Evolutionary conservation across 1,140 invertebrate species (phyloP), one percentile per base, ranked within the genome.

Genomic region (Bursaphelenchus mucronatus): DNA sequence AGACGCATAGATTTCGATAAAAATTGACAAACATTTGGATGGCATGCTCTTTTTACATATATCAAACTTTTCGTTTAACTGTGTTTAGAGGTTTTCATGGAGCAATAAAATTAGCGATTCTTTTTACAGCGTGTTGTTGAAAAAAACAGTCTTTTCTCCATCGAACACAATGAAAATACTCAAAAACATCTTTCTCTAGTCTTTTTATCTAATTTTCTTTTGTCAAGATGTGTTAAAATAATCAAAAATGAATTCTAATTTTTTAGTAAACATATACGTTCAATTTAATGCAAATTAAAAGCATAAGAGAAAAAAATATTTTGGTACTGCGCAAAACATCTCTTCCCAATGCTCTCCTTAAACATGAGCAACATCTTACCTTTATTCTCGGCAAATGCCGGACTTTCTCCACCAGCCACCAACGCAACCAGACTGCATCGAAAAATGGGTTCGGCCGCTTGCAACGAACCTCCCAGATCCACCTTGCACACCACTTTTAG

Each of bases 371-470:
- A 30, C 30, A 5, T 5, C 11, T 66, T 82, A 89, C 88, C 88
- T 88, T 90, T 90, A 80, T 96, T 94, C 52, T 89, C 87, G 19
- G 93, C 91, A 85, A 93, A 96, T 71, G 92, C 87, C 6, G 93
- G 92, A 61, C 89, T 88, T 67, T 87, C 86, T 53, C 94, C 93
- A 69, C 92, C 93, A 52, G 94, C 94, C 61, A 97, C 91, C 47
- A 97, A 83, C 11, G 94, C 94, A 79, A 97, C 86, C 84, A 96
- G 97, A 84, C 97, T 97, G 83, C 93, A 97, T 62, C 92, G 86
- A 83, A 97, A 97, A 9, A 98, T 84, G 93, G 97, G 97, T 85
- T 98, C 94, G 10, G 96, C 90, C 82, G 91, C 90, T 64, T 89
- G 88, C 52, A 97, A 86, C 8, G 92, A 92, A 61, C 91, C 93